A percentile compares a stretch with the other conserved stretches of the same genome.
Evolutionary conservation across 1,140 invertebrate species (phyloP).

Genomic region (Campoletis sonorensis): DNA sequence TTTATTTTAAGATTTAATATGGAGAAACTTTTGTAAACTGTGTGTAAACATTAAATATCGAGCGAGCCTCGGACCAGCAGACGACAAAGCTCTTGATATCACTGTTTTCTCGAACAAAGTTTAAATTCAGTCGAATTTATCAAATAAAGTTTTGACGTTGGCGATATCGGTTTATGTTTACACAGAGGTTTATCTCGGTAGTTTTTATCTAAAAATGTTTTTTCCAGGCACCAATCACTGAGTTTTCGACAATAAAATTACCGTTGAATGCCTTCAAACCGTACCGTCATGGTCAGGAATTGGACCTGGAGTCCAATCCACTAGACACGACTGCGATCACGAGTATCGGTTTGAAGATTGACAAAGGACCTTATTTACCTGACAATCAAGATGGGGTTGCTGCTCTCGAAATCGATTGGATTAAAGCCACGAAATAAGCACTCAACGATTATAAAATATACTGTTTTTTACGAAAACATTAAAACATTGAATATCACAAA

Average conservation of each 20-base stretch:
- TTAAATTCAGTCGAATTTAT: neutral
- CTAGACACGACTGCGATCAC: slow-evolving; percentile 80
- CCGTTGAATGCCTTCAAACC: slow-evolving; percentile 80
- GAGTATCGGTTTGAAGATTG: slow-evolving; percentile 80
- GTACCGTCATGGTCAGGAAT: slow-evolving; percentile 79
- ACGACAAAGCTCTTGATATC: too few relatives aligned
- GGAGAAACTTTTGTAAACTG: too few relatives aligned
- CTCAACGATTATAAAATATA: too few relatives aligned
- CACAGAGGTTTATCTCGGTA: neutral
- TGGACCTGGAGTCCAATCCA: slow-evolving; percentile 75
- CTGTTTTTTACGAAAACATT: neutral
- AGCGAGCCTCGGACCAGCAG: too few relatives aligned
- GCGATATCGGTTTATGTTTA: too few relatives aligned
- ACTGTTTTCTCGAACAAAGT: slow-evolving; percentile 7
- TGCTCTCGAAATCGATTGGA: slow-evolving; percentile 82
- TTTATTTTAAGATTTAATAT: too few relatives aligned
- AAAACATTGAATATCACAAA: neutral
- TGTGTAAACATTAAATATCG: too few relatives aligned
- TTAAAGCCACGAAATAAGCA: slow-evolving; percentile 73
- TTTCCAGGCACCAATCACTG: slow-evolving; percentile 76
- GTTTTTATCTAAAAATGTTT: neutral
- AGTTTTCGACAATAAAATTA: slow-evolving; percentile 77
- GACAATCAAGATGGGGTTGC: slow-evolving; percentile 82
- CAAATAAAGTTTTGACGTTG: too few relatives aligned
- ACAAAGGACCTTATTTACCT: slow-evolving; percentile 81